Evolutionary conservation across 2,888 invertebrate genomes (phyloP), one percentile per base, ranked within the genome.

Genomic region (Tipula unca): DNA sequence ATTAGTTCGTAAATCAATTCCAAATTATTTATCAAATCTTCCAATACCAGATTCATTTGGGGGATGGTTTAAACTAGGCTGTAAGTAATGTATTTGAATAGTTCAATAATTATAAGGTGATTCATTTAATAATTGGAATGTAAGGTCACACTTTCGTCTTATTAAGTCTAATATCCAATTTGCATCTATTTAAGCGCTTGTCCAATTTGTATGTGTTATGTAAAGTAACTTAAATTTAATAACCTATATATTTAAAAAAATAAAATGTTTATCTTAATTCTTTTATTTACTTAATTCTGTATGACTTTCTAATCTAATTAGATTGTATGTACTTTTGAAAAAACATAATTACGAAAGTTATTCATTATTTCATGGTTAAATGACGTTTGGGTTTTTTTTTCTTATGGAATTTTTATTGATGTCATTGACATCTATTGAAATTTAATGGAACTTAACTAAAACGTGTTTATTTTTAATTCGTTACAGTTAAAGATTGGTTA

Each of bases 41-140:
- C 98, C 97, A 25, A 94, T 98, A 90, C 97, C 98, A 8, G 94
- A 96, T 89, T 93, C 94, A 14, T 91, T 97, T 87, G 94, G 95
- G 87, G 97, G 97, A 89, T 96, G 97, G 95, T 96, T 97, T 91
- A 94, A 93, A 88, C 92, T 97, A 87, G 95, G 96, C 91, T 93
- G 97, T 97, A 92, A 92, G 93, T 91, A 88, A 25, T 5, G n/a
- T n/a, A n/a, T 48, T n/a, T 48, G 48, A 48, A n/a, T 17, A 14
- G 48, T 17, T 32, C 10, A 39, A 39, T 0, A 54, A 32, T 42
- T n/a, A 3, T 8, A 42, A 10, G 10, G 48, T 54, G 48, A 13
- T 17, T 54, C 17, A 8, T 54, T 54, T 54, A 36, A 42, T n/a
- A 42, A 42, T 14, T 42, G n/a, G n/a, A 3, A 25, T 25, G 10